Evolutionary conservation across 2,888 invertebrate species (phyloP), one percentile per base, ranked within the genome.

Genomic region (Neoascia interrupta): DNA sequence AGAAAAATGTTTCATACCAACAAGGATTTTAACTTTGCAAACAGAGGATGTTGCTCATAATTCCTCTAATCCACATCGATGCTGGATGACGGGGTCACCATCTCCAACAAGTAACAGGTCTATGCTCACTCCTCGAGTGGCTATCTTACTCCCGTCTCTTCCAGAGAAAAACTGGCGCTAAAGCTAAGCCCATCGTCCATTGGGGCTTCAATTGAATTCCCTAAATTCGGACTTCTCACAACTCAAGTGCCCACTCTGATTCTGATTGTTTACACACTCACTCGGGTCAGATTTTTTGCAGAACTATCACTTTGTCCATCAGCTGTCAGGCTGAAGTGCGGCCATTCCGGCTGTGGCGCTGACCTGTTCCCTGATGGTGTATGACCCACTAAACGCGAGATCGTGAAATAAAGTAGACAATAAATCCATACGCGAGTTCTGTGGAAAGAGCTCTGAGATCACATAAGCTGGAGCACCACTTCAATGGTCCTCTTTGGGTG

Each of bases 381-480:
- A 56, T 79, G 79, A 79, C 79, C 79, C 79, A 79, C 60, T 79
- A 79, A 79, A 60, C 37, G 54, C 60, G 43, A 72, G 28, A 72
- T 60, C 54, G 53, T 66, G 47, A 13, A 53, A n/a, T 47, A 34
- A 39, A 43, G 34, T 21, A 56, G 4, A 31, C 21, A 54, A 72
- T 16, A 51, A 36, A 47, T 28, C 36, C 8, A 61, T 23, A 70
- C 43, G 26, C 15, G 11, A n/a, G 34, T 43, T 58, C 61, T 45
- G 28, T 41, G 23, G 41, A 54, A 60, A 49, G 15, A 15, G 28
- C 63, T 39, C 34, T 53, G 39, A 49, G 54, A 53, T 49, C 66
- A 58, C 49, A 66, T 39, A 36, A 39, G 28, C 53, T 31, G 47
- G 70, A 73, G 79, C 66, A 31, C 4, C 31, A 60, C 56, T 73